These are phyloP conservation scores for Acrocephalus arundinaceus DNA, from an alignment of 2,113 vertebrate species.

Conservation along the genomic window DNA sequence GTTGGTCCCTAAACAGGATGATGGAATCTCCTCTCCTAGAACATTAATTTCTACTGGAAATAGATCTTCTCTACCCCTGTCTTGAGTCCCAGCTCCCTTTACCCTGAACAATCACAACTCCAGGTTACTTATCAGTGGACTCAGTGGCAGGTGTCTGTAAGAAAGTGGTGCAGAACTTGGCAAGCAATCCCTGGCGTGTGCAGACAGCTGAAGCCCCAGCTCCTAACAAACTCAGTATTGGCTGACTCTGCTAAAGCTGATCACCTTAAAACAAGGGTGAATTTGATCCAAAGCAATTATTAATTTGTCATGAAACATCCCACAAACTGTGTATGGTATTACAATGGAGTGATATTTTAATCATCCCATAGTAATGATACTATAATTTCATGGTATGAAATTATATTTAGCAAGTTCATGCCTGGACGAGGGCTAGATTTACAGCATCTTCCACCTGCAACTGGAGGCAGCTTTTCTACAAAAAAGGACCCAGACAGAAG, in stretches of 20 bases:
- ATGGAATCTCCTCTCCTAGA: neutral
- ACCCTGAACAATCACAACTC: neutral
- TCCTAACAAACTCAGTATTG: neutral
- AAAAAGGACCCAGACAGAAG: neutral
- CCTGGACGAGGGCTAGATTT: neutral
- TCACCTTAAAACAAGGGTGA: neutral
- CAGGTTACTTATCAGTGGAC: neutral
- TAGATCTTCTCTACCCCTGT: neutral
- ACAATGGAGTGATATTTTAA: neutral
- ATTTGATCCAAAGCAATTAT: neutral
- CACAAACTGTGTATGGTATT: neutral
- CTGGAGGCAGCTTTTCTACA: neutral
- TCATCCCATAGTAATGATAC: neutral
- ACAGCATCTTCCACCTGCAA: neutral
- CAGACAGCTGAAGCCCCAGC: neutral
- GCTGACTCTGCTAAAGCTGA: neutral
- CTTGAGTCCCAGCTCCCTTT: neutral
- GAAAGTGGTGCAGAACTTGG: neutral
- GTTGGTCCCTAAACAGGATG: neutral
- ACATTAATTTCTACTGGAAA: neutral
- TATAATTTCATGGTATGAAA: neutral
- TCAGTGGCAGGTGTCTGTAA: neutral
- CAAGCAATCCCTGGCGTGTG: accelerated
- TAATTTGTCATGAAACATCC: neutral
- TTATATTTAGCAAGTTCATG: neutral